Conservation (phyloP, 2,888 invertebrate species). For the Spilosoma lubricipeda region DNA sequence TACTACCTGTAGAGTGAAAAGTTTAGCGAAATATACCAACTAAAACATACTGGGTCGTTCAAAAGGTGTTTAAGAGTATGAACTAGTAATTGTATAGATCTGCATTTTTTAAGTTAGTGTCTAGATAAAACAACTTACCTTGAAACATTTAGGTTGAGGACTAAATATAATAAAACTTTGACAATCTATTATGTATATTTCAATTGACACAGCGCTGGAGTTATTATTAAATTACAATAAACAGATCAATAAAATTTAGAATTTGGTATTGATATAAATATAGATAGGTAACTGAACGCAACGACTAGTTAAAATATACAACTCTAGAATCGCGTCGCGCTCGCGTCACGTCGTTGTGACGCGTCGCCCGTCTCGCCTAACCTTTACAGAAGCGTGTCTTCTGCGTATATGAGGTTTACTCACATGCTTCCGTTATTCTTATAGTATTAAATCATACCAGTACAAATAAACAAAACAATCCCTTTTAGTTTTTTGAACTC, state of each 20-base stretch:
- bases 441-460: constrained; percentile 16
- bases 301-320: no score
- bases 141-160: no score
- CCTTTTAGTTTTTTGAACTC: constrained; percentile 10
- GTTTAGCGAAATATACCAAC: not conserved
- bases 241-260: no score
- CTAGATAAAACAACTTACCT: not conserved
- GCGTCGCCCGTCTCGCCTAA: not conserved
- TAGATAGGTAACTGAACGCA: no score
- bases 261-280: not conserved
- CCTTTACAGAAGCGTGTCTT: not conserved
- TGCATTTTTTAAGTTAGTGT: not conserved
- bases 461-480: constrained; percentile 14
- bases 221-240: no score
- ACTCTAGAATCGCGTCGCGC: not conserved
- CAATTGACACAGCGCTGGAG: no score
- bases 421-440: constrained; percentile 10
- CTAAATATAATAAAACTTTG: no score
- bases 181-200: no score
- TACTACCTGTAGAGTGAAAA: no score
- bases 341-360: not conserved
- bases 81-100: not conserved
- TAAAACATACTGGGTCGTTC: not conserved
- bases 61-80: not conserved
- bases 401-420: constrained; percentile 6